Evolutionary conservation across 2,113 vertebrate genomes (phyloP), one percentile per base, ranked within the genome.

Genomic region (Sinocyclocheilus anshuiensis): DNA sequence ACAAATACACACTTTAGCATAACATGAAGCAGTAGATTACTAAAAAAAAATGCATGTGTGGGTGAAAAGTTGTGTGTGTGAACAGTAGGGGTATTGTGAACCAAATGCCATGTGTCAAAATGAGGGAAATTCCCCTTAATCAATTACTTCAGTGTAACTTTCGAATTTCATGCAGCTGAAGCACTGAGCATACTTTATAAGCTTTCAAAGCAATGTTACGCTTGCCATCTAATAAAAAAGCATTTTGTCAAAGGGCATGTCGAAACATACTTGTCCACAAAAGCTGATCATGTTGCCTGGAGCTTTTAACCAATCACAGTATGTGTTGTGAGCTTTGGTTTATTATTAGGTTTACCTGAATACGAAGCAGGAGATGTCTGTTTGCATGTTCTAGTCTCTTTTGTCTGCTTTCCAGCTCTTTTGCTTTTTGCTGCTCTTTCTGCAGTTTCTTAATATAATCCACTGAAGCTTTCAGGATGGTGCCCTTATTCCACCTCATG

Each of bases 401-500:
- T 92, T 97, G 96, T 1, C 96, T 93, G 90, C 93, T 96, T 91
- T 97, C 96, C 20, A 97, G 94, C 85, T 97, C 96, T 90, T 97
- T 97, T 0, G 97, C 95, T 63, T 97, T 95, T 45, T 98, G 97
- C 83, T 97, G 98, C 4, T 99, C 98, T 86, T 97, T 86, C 72
- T 99, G 98, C 63, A 99, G 93, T 91, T 96, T 97, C 63, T 95
- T 92, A 81, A 97, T 97, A 63, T 97, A 97, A 90, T 97, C 96
- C 87, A 97, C 96, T 0, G 96, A 97, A 0, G 96, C 96, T 90
- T 97, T 97, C 18, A 97, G 91, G 86, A 97, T 97, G 75, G 96
- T 97, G 16, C 96, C 96, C 90, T 97, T 97, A 91, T 97, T 97
- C 96, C 96, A 97, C 81, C 96, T 95, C 96, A 97, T 94, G 81